Percentiles rank a stretch among this genome's conserved stretches.
Conservation (phyloP, 2,113 vertebrate genomes). For the Emydocephalus ijimae region DNA sequence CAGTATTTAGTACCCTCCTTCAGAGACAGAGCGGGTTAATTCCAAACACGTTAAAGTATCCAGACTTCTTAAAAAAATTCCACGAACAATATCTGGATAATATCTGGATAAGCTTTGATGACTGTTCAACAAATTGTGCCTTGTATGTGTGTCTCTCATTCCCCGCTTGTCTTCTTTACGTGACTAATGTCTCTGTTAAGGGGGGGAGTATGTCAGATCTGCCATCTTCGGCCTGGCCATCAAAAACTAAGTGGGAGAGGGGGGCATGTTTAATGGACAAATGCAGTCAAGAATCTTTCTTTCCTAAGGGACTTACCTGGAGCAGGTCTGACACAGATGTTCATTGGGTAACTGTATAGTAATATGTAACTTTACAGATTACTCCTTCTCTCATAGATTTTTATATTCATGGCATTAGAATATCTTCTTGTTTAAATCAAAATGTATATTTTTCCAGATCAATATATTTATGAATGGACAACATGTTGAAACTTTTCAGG, state of each 20-base stretch:
- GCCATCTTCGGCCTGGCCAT: not conserved
- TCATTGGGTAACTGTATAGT: not conserved
- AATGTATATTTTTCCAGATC: constrained; percentile 59
- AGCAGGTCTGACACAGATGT: not conserved
- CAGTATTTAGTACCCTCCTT: too few species aligned
- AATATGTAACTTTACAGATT: not conserved
- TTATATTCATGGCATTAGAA: not conserved
- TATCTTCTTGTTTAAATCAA: constrained; percentile 7
- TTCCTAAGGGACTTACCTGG: not conserved
- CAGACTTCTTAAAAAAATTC: too few species aligned
- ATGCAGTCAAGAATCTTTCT: not conserved
- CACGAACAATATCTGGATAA: too few species aligned
- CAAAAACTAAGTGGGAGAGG: not conserved
- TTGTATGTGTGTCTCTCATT: not conserved
- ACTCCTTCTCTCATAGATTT: not conserved
- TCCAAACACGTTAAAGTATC: too few species aligned
- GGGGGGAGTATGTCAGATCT: not conserved
- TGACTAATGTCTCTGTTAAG: not conserved
- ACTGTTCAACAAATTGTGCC: too few species aligned
- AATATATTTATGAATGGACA: constrained; percentile 71
- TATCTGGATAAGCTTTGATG: too few species aligned
- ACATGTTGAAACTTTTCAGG: constrained; percentile 69
- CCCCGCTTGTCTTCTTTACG: not conserved
- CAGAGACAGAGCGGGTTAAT: too few species aligned
- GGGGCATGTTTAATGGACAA: not conserved